Conservation (phyloP, 2,888 invertebrate genomes). For the Hirtodrosophila confusa region DNA sequence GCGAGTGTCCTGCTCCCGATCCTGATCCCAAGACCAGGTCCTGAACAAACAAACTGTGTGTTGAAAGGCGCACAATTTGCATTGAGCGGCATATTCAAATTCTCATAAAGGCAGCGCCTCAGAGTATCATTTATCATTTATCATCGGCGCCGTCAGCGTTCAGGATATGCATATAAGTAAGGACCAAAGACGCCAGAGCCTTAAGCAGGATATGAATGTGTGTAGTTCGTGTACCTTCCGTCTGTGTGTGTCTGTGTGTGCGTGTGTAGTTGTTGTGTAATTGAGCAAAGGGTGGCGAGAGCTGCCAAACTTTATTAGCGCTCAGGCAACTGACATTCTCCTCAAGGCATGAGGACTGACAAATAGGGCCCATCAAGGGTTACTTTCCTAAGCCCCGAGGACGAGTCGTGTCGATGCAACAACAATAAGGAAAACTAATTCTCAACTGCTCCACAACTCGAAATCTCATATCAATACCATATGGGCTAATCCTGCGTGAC, state of each 20-base stretch:
- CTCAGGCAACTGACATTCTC: conserved; percentile 49
- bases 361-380: conserved; percentile 46
- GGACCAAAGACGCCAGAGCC: conserved; percentile 27
- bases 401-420: conserved; percentile 26
- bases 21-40: conserved; percentile 46
- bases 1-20: conserved; percentile 16
- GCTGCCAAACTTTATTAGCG: conserved; percentile 69
- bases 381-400: conserved; percentile 9
- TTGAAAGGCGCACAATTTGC: conserved; percentile 73
- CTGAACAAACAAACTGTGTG: conserved; percentile 73
- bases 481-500: too few relatives aligned
- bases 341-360: conserved; percentile 50
- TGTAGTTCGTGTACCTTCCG: conserved; percentile 16
- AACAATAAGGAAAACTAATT: conserved; percentile 4
- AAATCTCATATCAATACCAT: background rate
- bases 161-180: conserved; percentile 40
- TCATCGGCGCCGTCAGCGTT: conserved; percentile 46
- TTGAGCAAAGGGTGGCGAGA: conserved; percentile 72
- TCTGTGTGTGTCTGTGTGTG: background rate
- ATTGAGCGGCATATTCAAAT: conserved; percentile 76
- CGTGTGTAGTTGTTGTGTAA: conserved; percentile 50
- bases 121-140: conserved; percentile 77
- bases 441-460: conserved; percentile 25
- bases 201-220: conserved; percentile 39
- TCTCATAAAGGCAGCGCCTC: conserved; percentile 62